phyloP scores from a whole-genome alignment of 2,113 vertebrate genomes.

The Calypte anna region DNA sequence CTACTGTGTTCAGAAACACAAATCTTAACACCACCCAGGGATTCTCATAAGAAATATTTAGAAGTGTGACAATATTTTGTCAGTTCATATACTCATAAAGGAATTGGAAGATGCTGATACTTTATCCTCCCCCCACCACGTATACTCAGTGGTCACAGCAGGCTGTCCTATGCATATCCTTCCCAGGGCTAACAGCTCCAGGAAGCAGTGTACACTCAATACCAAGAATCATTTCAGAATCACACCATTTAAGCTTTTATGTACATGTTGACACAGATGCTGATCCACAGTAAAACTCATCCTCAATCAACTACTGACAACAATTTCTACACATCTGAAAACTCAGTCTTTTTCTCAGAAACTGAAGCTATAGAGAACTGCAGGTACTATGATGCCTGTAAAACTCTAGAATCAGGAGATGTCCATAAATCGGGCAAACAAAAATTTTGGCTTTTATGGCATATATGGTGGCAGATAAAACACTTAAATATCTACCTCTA shows the following conservation, averaged over 20 bases:
- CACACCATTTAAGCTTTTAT: not conserved
- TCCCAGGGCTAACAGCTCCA: fast-evolving
- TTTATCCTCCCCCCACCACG: not conserved
- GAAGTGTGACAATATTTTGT: not conserved
- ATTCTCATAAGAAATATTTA: not conserved
- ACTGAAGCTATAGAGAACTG: not conserved
- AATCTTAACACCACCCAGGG: not conserved
- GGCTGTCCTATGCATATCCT: not conserved
- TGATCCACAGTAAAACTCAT: not conserved
- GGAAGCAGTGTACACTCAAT: fast-evolving
- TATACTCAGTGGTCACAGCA: not conserved
- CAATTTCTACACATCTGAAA: not conserved
- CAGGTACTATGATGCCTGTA: not conserved
- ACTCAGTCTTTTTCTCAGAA: not conserved
- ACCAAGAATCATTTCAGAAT: not conserved
- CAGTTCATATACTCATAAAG: not conserved
- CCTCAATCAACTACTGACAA: not conserved
- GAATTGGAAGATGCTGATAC: not conserved
- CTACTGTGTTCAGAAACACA: not conserved
- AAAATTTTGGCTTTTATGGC: not conserved
- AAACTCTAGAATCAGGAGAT: not conserved
- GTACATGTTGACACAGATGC: not conserved
- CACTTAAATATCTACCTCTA: not conserved
- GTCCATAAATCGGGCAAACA: not conserved
- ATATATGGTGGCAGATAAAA: not conserved